A percentile compares a stretch with the other conserved stretches of the same genome.
These are phyloP conservation scores for Drosophila glabriapex DNA, from an alignment of 2,888 invertebrate species.

Conservation along the genomic window DNA sequence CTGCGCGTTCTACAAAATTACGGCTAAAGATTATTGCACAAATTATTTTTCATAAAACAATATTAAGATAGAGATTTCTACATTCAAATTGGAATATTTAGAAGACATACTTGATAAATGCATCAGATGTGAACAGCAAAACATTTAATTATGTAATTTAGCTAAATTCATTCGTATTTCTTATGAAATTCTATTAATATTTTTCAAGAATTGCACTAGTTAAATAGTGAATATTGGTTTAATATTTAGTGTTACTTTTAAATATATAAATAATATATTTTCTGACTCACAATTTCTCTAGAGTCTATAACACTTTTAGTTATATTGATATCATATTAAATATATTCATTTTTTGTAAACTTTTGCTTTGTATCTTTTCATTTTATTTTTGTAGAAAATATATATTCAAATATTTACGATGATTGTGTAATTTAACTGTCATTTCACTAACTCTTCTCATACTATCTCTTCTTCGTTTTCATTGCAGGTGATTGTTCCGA, in stretches of 20 bases:
- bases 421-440: neutral
- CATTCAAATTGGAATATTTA: neutral
- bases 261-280: neutral
- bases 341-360: neutral
- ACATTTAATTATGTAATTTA: neutral
- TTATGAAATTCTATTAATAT: neutral
- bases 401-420: neutral
- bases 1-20: neutral
- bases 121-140: neutral
- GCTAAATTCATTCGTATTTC: neutral
- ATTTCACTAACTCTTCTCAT: neutral
- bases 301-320: neutral
- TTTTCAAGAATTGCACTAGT: neutral
- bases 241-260: neutral
- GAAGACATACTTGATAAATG: neutral
- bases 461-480: constrained; percentile 13
- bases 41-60: neutral
- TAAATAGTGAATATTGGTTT: neutral
- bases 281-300: neutral
- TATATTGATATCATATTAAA: neutral
- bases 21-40: neutral
- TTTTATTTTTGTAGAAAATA: neutral
- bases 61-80: neutral
- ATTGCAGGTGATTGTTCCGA: constrained; percentile 85
- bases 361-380: neutral